Evolutionary conservation across 2,797 vertebrate species (phyloP).

Genomic region (Alosa sapidissima): DNA sequence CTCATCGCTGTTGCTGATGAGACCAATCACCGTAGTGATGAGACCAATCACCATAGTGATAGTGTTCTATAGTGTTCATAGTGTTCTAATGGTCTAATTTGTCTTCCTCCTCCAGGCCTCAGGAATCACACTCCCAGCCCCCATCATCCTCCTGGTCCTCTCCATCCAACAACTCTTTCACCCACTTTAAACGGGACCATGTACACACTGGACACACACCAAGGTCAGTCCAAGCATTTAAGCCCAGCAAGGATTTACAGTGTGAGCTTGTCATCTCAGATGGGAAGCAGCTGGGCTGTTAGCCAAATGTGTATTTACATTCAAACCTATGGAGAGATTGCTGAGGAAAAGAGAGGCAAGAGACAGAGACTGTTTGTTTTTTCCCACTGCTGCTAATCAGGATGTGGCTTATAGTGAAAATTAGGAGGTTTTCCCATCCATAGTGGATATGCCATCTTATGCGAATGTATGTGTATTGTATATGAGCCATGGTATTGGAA

Average conservation of each 20-base stretch:
- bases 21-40: too few species aligned
- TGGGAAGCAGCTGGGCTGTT: not conserved
- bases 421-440: not conserved
- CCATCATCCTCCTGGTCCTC: not conserved
- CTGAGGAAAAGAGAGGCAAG: not conserved
- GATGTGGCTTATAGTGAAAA: not conserved
- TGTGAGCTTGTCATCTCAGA: constrained; percentile 5
- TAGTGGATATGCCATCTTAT: not conserved
- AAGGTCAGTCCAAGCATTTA: not conserved
- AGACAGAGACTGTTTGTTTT: not conserved
- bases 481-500: not conserved
- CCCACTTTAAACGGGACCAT: not conserved
- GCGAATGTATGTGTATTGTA: not conserved
- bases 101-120: not conserved
- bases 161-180: not conserved
- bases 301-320: not conserved
- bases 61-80: too few species aligned
- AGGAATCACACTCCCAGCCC: not conserved
- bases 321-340: constrained; percentile 2
- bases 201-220: not conserved
- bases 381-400: not conserved
- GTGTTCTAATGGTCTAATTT: not conserved
- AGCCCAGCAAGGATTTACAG: not conserved
- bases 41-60: too few species aligned
- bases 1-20: too few species aligned